These are phyloP conservation scores for Lepidurus arcticus DNA, from an alignment of 1,140 invertebrate species.

Conservation along the genomic window DNA sequence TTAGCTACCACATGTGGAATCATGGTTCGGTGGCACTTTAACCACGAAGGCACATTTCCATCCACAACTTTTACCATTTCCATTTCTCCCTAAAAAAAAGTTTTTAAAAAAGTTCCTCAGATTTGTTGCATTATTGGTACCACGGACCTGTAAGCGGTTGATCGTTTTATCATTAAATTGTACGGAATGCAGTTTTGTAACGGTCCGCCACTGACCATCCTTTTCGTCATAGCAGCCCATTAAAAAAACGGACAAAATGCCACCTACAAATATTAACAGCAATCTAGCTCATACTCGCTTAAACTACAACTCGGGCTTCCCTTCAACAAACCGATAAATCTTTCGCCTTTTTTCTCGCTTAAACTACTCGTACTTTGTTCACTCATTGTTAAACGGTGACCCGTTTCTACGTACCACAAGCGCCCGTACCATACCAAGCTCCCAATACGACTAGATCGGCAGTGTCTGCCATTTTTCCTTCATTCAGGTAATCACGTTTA, in stretches of 20 bases:
- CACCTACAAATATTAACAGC: constrained; percentile 51
- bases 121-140: background rate
- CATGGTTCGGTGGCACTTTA: constrained; percentile 73
- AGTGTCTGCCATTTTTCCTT: constrained; percentile 87
- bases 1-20: constrained; percentile 80
- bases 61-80: constrained; percentile 70
- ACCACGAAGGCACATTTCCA: constrained; percentile 72
- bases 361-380: background rate
- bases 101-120: constrained; percentile 46
- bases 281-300: background rate
- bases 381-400: background rate
- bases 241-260: constrained; percentile 85
- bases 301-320: background rate
- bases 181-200: constrained; percentile 80
- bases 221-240: constrained; percentile 78
- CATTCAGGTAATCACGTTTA: constrained; percentile 88
- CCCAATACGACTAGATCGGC: constrained; percentile 88
- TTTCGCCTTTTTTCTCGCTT: no score
- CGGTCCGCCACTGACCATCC: constrained; percentile 70
- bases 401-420: constrained; percentile 58
- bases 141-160: background rate
- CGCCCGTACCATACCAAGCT: constrained; percentile 88
- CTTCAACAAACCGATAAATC: no score
- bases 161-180: constrained; percentile 60
- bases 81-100: constrained; percentile 50